These are phyloP conservation scores for Muscina levida DNA, from an alignment of 2,888 invertebrate species.

Conservation along the genomic window DNA sequence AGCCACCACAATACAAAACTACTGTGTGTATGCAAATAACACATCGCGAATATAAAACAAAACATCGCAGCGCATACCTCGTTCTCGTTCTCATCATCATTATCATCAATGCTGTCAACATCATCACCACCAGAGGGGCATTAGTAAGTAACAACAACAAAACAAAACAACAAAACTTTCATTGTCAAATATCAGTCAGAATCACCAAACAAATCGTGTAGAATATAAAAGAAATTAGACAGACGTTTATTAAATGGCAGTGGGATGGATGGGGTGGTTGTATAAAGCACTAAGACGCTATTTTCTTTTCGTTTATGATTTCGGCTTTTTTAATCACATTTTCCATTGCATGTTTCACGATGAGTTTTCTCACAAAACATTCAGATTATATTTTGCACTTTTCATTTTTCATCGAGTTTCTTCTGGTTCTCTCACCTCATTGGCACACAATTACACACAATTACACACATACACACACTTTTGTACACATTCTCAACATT, in stretches of 20 bases:
- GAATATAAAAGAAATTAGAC: constrained; percentile 28
- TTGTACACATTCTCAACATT: constrained; percentile 40
- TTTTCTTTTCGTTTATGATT: constrained; percentile 42
- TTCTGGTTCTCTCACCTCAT: not conserved
- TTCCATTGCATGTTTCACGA: constrained; percentile 57
- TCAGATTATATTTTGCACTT: constrained; percentile 52
- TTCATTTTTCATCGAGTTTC: constrained; percentile 42
- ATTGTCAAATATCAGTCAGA: constrained; percentile 60
- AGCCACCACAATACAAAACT: no score
- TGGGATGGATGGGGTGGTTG: not conserved
- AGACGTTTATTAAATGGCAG: constrained; percentile 52
- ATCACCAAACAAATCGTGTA: constrained; percentile 19
- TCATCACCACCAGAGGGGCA: constrained; percentile 17
- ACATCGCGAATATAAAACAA: no score
- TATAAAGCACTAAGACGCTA: not conserved
- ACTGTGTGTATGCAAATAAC: constrained; percentile 47
- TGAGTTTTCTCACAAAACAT: constrained; percentile 28
- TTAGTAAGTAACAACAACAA: constrained; percentile 49
- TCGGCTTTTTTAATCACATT: constrained; percentile 50
- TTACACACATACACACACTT: not conserved
- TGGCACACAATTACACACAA: not conserved
- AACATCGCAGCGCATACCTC: constrained; percentile 1
- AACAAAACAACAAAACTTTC: constrained; percentile 53
- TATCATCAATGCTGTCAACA: constrained; percentile 26
- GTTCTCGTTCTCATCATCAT: constrained; percentile 20